phyloP scores from a whole-genome alignment of 2,113 vertebrate genomes.

The Alligator sinensis region DNA sequence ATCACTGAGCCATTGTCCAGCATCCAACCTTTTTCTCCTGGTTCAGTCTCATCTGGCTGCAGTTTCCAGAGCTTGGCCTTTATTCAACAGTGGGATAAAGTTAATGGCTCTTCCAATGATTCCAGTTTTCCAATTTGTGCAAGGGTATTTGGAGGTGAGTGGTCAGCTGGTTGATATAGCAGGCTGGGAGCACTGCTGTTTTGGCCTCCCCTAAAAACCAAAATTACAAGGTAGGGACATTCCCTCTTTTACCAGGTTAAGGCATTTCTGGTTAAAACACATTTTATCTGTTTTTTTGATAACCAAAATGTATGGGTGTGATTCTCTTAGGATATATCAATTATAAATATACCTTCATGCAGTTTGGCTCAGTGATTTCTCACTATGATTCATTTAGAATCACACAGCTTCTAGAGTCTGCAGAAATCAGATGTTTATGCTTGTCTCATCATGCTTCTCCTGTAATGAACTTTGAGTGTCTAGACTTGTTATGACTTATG shows the following conservation, averaged over 20 bases:
- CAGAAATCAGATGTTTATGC: slow-evolving; percentile 50
- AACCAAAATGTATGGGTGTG: not conserved
- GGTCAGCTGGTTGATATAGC: fast-evolving
- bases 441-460: slow-evolving; percentile 32
- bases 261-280: not conserved
- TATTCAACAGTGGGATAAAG: not conserved
- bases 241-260: not conserved
- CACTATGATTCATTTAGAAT: slow-evolving; percentile 42
- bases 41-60: not conserved
- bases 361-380: slow-evolving; percentile 49
- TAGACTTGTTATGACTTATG: slow-evolving; percentile 36
- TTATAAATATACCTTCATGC: slow-evolving; percentile 37
- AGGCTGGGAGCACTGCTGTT: not conserved
- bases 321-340: slow-evolving; percentile 24
- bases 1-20: not conserved
- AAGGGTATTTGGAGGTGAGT: not conserved
- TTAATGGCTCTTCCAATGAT: not conserved
- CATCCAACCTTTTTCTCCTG: not conserved
- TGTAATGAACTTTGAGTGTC: slow-evolving; percentile 61
- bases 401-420: slow-evolving; percentile 19
- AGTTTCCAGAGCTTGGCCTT: not conserved
- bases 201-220: not conserved
- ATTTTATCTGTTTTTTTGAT: slow-evolving; percentile 27
- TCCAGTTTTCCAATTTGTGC: not conserved
- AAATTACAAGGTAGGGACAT: not conserved